Conservation (phyloP, 2,113 vertebrate genomes). For the Megaptera novaeangliae region DNA sequence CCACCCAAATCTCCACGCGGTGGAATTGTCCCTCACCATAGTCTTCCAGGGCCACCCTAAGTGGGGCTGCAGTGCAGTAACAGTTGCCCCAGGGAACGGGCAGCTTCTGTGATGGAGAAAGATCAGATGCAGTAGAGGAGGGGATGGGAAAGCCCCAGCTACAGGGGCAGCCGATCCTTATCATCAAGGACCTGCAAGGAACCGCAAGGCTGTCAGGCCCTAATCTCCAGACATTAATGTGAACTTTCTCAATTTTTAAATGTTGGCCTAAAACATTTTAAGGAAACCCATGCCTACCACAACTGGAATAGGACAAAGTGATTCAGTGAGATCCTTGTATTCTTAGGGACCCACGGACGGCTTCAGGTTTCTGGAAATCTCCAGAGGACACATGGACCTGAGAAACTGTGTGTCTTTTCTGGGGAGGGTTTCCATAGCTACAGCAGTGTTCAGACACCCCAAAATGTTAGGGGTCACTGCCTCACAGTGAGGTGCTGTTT, state of each 20-base stretch:
- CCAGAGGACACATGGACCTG: not conserved
- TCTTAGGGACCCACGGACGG: not conserved
- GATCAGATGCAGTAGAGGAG: fast-evolving
- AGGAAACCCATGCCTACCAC: not conserved
- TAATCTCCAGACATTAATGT: not conserved
- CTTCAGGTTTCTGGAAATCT: not conserved
- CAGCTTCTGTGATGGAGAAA: not conserved
- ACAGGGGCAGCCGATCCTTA: fast-evolving
- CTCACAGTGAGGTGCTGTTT: not conserved
- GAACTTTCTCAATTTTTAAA: not conserved
- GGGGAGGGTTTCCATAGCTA: not conserved
- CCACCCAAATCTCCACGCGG: not conserved
- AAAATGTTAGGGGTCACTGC: not conserved
- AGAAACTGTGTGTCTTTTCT: not conserved
- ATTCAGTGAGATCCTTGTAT: not conserved
- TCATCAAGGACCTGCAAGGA: not conserved
- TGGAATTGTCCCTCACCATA: too few relatives aligned
- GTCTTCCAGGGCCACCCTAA: not conserved
- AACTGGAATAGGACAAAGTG: not conserved
- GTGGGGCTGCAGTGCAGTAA: not conserved
- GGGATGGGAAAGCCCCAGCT: not conserved
- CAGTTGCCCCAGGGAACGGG: too few relatives aligned
- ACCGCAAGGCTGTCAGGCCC: fast-evolving
- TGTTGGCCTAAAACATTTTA: not conserved
- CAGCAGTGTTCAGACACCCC: not conserved